Conservation (phyloP, 2,113 vertebrate species). For the Sturnus vulgaris region DNA sequence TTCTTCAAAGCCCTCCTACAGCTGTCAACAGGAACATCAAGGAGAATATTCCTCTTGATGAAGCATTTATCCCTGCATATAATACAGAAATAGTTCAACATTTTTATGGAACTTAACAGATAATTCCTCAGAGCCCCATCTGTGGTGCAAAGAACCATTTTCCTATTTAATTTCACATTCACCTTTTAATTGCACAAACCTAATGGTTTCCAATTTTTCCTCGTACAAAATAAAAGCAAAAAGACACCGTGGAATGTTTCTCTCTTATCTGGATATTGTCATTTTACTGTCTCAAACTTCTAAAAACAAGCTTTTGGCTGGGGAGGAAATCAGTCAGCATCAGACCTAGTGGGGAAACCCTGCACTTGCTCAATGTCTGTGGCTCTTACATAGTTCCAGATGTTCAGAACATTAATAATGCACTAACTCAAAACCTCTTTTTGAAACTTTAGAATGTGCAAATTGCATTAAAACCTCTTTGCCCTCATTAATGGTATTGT, state of each 20-base stretch:
- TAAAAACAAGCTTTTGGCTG: constrained; percentile 67
- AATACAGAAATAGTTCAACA: not conserved
- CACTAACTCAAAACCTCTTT: constrained; percentile 80
- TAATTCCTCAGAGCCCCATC: not conserved
- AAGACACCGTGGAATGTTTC: constrained; percentile 64
- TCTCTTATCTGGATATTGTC: constrained; percentile 78
- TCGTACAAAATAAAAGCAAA: constrained; percentile 17
- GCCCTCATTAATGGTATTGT: constrained; percentile 84
- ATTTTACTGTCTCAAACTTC: constrained; percentile 75
- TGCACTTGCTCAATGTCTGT: constrained; percentile 80
- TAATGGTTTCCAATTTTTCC: constrained; percentile 27
- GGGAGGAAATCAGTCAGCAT: constrained; percentile 75
- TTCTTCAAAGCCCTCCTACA: not conserved
- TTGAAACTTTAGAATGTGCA: constrained; percentile 84
- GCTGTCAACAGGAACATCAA: not conserved
- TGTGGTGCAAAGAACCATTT: not conserved
- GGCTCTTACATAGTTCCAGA: constrained; percentile 82
- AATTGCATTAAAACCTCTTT: constrained; percentile 86
- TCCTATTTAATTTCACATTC: not conserved
- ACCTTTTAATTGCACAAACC: not conserved
- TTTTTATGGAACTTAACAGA: not conserved
- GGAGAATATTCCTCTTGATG: not conserved
- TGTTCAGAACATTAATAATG: constrained; percentile 81
- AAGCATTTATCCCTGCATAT: not conserved
- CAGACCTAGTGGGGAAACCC: constrained; percentile 74